A percentile compares a stretch with the other conserved stretches of the same genome.
phyloP scores from a whole-genome alignment of 2,888 invertebrate species.

The Meliscaeva auricollis region DNA sequence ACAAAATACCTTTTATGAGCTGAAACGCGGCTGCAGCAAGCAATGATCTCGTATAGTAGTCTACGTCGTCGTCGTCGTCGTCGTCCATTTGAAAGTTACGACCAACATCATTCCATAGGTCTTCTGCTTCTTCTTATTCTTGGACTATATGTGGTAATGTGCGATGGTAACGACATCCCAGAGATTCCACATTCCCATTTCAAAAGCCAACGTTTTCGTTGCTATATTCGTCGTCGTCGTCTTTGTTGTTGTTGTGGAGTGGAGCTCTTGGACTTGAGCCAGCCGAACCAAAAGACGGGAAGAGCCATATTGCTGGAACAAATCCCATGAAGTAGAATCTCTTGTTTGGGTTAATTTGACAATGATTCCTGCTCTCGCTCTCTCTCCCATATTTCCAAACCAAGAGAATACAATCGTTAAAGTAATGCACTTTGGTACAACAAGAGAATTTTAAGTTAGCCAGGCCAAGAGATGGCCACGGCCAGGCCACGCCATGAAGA shows the following conservation, averaged over 20 bases:
- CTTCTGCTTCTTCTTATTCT: conserved; percentile 40
- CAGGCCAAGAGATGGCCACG: conserved; percentile 29
- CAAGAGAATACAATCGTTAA: conserved; percentile 54
- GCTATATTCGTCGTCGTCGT: background rate
- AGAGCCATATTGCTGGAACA: conserved; percentile 48
- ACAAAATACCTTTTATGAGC: conserved; percentile 72
- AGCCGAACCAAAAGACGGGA: background rate
- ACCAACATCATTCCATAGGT: conserved; percentile 66
- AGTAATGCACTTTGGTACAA: conserved; percentile 53
- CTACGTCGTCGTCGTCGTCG: conserved; percentile 10
- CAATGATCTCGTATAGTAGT: conserved; percentile 56
- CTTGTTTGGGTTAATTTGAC: conserved; percentile 69
- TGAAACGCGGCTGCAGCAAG: conserved; percentile 44
- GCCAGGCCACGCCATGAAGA: conserved; percentile 2
- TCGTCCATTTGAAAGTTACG: conserved; percentile 56
- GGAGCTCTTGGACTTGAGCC: conserved; percentile 37
- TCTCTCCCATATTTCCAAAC: conserved; percentile 12
- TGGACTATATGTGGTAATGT: conserved; percentile 71
- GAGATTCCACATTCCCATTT: conserved; percentile 71
- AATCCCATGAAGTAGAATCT: conserved; percentile 70
- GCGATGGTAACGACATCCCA: conserved; percentile 73
- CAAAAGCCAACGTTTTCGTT: conserved; percentile 35
- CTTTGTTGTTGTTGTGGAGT: background rate
- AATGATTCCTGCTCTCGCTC: conserved; percentile 18
- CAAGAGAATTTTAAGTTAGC: conserved; percentile 74